Percentiles rank a stretch among this genome's conserved stretches.
These are phyloP conservation scores for Nannospalax galili DNA, from an alignment of 2,113 vertebrate species.

Conservation along the genomic window DNA sequence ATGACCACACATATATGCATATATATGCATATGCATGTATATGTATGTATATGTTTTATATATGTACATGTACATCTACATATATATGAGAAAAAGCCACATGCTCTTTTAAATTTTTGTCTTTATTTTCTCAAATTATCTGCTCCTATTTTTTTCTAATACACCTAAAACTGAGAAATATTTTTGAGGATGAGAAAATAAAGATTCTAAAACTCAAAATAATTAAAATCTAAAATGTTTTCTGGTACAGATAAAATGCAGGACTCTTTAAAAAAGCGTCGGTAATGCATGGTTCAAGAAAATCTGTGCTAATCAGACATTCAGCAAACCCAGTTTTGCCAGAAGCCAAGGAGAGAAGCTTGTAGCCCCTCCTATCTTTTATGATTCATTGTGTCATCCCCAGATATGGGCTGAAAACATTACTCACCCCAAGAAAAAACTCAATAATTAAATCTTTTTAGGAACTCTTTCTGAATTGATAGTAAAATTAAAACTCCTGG, in stretches of 20 bases:
- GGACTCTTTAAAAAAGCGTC: not conserved
- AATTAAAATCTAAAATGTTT: not conserved
- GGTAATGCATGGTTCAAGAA: not conserved
- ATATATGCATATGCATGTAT: no score
- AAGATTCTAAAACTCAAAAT: not conserved
- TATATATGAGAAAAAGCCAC: no score
- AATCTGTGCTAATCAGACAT: not conserved
- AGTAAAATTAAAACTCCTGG: not conserved
- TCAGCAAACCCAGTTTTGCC: not conserved
- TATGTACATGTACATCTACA: no score
- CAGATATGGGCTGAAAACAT: not conserved
- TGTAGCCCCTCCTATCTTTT: not conserved
- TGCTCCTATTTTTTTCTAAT: not conserved
- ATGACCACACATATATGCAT: no score
- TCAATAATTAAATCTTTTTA: not conserved
- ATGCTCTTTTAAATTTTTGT: not conserved
- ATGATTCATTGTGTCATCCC: not conserved
- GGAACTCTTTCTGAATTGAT: not conserved
- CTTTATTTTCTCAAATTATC: not conserved
- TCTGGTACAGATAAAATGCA: not conserved
- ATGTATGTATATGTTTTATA: no score
- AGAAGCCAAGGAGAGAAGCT: not conserved
- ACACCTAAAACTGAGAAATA: not conserved
- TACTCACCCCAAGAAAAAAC: not conserved
- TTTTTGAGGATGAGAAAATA: not conserved